Evolutionary conservation across 1,140 invertebrate species (phyloP).

Genomic region (Platorchestia sp.): DNA sequence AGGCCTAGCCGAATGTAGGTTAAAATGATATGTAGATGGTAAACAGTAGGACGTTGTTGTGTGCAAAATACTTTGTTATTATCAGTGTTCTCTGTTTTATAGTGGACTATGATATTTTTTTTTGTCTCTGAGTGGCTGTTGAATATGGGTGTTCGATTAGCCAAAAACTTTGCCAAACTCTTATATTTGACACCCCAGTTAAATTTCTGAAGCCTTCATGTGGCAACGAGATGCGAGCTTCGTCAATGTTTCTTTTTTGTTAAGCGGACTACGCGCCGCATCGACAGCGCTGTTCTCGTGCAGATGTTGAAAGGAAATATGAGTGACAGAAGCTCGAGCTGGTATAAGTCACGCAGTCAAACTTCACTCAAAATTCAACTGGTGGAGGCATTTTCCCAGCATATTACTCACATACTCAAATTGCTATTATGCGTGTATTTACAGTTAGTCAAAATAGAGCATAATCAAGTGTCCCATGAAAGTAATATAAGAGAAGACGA

Average conservation of each 20-base stretch:
- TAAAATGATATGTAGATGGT: background rate
- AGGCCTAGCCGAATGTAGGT: background rate
- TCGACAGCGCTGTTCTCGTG: background rate
- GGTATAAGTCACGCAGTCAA: background rate
- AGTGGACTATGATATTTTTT: background rate
- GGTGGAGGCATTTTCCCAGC: background rate
- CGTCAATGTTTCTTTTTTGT: background rate
- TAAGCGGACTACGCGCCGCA: background rate
- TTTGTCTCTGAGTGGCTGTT: background rate
- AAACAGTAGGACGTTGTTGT: background rate
- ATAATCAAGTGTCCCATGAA: background rate
- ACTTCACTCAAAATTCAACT: background rate
- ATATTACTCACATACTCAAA: background rate
- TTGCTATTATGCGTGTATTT: background rate
- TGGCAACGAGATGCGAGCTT: background rate
- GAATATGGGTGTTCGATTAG: background rate
- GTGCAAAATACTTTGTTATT: background rate
- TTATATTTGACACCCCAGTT: background rate
- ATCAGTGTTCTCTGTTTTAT: conserved; percentile 1
- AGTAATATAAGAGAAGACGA: background rate
- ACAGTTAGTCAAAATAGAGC: background rate
- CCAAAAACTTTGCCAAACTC: background rate
- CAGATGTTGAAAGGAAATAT: too few species aligned
- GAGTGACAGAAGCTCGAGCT: too few species aligned
- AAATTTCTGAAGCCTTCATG: background rate